A percentile compares a stretch with the other conserved stretches of the same genome.
Conservation (phyloP, 2,888 invertebrate genomes). For the Altica lythri region DNA sequence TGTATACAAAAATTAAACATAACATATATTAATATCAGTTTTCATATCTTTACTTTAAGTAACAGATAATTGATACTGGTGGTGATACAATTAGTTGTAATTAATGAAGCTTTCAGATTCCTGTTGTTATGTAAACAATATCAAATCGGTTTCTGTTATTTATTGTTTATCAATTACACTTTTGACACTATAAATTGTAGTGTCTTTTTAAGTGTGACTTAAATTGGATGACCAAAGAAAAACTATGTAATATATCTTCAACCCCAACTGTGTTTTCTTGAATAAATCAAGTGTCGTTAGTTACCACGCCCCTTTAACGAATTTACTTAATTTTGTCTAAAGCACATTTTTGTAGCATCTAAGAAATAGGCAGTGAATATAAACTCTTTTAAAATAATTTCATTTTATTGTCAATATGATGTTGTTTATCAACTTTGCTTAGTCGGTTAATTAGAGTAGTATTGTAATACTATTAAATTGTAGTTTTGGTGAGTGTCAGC, state of each 20-base stretch:
- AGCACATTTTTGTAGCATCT: not conserved
- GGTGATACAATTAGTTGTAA: no score
- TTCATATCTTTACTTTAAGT: no score
- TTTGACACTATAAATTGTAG: no score
- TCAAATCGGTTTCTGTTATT: no score
- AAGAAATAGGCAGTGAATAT: not conserved
- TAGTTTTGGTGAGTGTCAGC: slow-evolving; percentile 12
- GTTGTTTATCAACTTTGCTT: slow-evolving; percentile 15
- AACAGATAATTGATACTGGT: no score
- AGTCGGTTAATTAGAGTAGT: not conserved
- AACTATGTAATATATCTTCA: no score
- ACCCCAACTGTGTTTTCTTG: slow-evolving; percentile 7
- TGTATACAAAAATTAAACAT: no score
- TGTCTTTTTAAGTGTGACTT: no score
- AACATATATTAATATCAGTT: no score
- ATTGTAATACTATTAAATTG: not conserved
- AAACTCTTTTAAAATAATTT: not conserved
- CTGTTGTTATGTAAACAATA: no score
- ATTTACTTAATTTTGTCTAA: not conserved
- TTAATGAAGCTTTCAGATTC: no score
- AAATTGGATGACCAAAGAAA: not conserved
- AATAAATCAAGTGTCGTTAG: slow-evolving; percentile 11
- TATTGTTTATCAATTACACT: no score
- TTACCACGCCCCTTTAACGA: slow-evolving; percentile 21
- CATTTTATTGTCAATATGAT: not conserved